Evolutionary conservation across 2,797 vertebrate species (phyloP), one percentile per base, ranked within the genome.

Genomic region (Pipistrellus nathusii): DNA sequence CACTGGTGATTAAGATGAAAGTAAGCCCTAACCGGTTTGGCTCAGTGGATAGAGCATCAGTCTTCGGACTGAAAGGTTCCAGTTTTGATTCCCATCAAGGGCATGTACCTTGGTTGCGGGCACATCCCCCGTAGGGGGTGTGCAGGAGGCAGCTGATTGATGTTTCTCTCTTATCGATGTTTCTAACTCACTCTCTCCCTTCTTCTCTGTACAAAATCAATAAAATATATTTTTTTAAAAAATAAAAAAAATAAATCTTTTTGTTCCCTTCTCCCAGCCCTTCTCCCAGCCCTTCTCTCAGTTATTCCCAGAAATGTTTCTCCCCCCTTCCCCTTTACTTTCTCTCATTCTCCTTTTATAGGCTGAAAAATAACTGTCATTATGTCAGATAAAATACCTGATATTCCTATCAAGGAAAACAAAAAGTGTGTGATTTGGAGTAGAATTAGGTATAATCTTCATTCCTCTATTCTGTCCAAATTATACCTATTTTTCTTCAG

Each of bases 341-440:
- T 91, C 27, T 88, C 46, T 93, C 12, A 35, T 51, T 80, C 41
- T 86, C 82, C 55, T 25, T 64, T 51, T 57, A 25, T 20, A 89
- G 62, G 32, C 75, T 95, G 88, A 88, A 71, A 84, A 88, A 55
- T 90, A 88, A n/a, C 15, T 53, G 8, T 88, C 32, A 41, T 38
- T 72, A 59, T 81, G 35, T 38, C 51, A 90, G 53, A 80, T 84
- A 55, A 83, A 83, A 73, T 78, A 55, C 30, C 38, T 41, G 38
- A 53, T 41, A 38, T 18, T 88, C 38, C 38, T 77, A 3, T 69
- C 18, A 38, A 83, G 48, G 62, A 85, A 85, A 93, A 80, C 14
- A 59, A 89, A 91, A 91, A 5, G 71, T 96, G 0, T 78, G 90
- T 41, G 55, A 90, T 87, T 84, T 57, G 69, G 41, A 73, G 27